These are phyloP conservation scores for Sinocyclocheilus anophthalmus DNA, from an alignment of 2,113 vertebrate species.

Conservation along the genomic window DNA sequence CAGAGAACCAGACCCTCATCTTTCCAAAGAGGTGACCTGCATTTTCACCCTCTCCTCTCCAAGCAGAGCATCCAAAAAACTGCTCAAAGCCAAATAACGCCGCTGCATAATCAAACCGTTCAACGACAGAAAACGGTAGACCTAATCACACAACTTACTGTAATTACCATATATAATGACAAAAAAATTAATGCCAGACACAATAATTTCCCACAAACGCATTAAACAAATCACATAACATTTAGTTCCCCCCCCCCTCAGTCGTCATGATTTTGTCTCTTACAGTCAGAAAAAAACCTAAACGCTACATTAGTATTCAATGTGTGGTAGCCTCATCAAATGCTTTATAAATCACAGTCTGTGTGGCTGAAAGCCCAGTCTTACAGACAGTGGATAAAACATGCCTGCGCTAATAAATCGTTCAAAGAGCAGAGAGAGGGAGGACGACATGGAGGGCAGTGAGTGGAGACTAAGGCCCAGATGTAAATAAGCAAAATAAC, in stretches of 20 bases:
- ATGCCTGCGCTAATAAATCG: constrained; percentile 39
- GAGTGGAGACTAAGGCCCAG: neutral
- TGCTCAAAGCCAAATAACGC: neutral
- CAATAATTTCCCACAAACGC: neutral
- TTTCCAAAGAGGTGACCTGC: neutral
- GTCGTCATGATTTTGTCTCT: neutral
- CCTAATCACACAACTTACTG: neutral
- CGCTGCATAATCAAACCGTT: neutral
- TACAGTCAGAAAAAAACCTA: constrained; percentile 28
- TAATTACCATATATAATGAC: constrained; percentile 9
- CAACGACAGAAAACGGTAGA: neutral
- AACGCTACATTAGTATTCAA: constrained; percentile 44
- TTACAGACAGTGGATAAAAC: constrained; percentile 26
- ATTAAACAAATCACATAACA: neutral
- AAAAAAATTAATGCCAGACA: neutral
- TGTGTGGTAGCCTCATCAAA: constrained; percentile 40
- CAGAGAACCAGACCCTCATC: neutral
- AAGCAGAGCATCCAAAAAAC: neutral
- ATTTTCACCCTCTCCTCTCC: neutral
- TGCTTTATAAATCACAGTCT: constrained; percentile 48
- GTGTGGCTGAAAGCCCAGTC: constrained; percentile 1
- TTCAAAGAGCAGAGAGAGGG: constrained; percentile 23
- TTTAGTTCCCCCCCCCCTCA: constrained; percentile 10
- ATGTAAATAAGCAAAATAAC: neutral
- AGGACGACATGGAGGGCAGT: constrained; percentile 6